These are phyloP conservation scores for Acanthurus tractus DNA, from an alignment of 2,797 vertebrate genomes.

Conservation along the genomic window DNA sequence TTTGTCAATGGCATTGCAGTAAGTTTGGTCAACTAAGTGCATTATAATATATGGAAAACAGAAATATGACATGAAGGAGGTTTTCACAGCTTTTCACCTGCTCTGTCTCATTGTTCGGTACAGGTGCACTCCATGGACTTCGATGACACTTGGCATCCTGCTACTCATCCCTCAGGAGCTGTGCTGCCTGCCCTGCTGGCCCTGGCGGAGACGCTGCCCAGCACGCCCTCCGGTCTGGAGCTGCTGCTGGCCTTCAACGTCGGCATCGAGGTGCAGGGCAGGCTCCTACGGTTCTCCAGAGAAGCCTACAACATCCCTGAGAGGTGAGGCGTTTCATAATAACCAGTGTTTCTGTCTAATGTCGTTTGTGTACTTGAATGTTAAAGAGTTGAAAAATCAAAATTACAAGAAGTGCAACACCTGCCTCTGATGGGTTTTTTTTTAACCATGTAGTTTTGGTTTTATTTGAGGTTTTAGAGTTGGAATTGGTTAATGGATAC, in stretches of 20 bases:
- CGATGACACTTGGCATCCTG: conserved; percentile 96
- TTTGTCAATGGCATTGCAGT: conserved; percentile 95
- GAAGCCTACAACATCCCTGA: conserved; percentile 94
- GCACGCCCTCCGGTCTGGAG: conserved; percentile 88
- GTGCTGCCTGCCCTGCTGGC: conserved; percentile 91
- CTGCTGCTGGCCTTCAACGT: conserved; percentile 94
- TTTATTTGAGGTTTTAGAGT: no score
- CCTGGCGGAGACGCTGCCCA: conserved; percentile 87
- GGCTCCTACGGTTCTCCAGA: conserved; percentile 90
- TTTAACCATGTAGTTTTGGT: not conserved
- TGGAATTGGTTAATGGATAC: not conserved
- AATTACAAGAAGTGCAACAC: conserved; percentile 10
- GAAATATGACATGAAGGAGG: not conserved
- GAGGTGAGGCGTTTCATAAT: conserved; percentile 80
- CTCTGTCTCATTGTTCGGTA: not conserved
- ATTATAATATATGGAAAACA: not conserved
- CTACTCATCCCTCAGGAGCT: conserved; percentile 94
- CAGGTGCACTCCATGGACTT: conserved; percentile 98
- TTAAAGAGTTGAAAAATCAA: not conserved
- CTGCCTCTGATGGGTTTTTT: conserved; percentile 22
- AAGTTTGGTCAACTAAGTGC: conserved; percentile 67
- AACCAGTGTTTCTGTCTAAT: no score
- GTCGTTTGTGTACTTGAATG: not conserved
- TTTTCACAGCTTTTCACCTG: not conserved
- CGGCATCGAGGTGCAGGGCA: conserved; percentile 94